Percentiles rank a stretch among this genome's conserved stretches.
Conservation (phyloP, 2,797 vertebrate species). For the Heterohyrax brucei region DNA sequence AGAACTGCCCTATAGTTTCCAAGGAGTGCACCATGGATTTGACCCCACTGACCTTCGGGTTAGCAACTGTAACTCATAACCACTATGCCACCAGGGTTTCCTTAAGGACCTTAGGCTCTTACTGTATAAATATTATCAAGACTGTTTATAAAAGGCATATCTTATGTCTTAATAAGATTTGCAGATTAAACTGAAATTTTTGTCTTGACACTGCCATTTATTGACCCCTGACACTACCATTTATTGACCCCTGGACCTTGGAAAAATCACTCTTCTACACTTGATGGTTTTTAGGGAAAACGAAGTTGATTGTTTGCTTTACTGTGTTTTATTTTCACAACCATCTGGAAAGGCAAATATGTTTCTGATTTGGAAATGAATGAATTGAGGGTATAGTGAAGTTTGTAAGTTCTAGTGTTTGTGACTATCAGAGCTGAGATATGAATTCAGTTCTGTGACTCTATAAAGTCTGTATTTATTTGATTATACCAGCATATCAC, state of each 20-base stretch:
- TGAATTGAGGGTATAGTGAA: conserved; percentile 29
- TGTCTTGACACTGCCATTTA: conserved; percentile 7
- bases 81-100: no score
- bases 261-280: conserved; percentile 22
- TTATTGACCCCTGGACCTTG: conserved; percentile 14
- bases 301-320: conserved; percentile 26
- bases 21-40: no score
- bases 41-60: no score
- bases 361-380: conserved; percentile 35
- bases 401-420: conserved; percentile 8
- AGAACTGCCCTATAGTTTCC: no score
- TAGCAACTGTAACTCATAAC: no score
- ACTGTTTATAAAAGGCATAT: neutral
- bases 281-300: neutral
- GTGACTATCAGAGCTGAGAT: neutral
- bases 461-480: neutral
- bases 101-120: neutral
- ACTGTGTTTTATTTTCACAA: conserved; percentile 9
- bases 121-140: neutral
- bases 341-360: conserved; percentile 31
- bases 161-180: neutral
- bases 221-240: neutral
- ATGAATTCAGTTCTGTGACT: conserved; percentile 49
- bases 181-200: neutral
- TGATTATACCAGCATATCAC: neutral